Conservation (phyloP, 1,140 invertebrate species). For the Teleopsis dalmanni region DNA sequence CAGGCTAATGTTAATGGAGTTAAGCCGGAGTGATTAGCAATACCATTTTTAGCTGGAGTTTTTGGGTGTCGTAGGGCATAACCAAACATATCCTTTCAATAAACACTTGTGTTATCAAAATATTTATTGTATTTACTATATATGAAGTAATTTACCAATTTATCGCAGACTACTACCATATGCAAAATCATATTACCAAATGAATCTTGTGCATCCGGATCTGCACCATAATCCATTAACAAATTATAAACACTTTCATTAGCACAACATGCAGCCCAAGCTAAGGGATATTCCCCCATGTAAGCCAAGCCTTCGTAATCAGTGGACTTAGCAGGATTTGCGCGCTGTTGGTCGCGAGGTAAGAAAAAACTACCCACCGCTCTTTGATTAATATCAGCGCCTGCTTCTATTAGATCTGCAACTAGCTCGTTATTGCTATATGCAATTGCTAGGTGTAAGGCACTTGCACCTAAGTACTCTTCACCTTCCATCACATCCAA, state of each 20-base stretch:
- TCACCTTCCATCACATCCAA: constrained; percentile 94
- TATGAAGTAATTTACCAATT: constrained; percentile 60
- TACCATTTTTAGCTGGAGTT: constrained; percentile 82
- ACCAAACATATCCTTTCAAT: constrained; percentile 88
- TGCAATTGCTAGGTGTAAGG: constrained; percentile 91
- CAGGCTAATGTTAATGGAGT: constrained; percentile 94
- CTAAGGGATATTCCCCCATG: constrained; percentile 89
- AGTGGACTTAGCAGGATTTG: constrained; percentile 64
- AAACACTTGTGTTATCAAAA: background rate
- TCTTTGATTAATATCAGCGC: constrained; percentile 83
- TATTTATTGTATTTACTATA: no score
- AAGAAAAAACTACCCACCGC: constrained; percentile 90
- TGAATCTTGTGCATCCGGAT: constrained; percentile 85
- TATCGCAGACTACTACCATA: constrained; percentile 96
- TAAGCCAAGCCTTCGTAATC: constrained; percentile 95
- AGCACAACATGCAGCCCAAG: constrained; percentile 94
- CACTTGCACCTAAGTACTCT: constrained; percentile 92
- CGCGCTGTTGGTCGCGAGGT: constrained; percentile 80
- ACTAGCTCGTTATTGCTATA: constrained; percentile 95
- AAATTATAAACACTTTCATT: constrained; percentile 98
- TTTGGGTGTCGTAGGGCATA: constrained; percentile 93
- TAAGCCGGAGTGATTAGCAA: constrained; percentile 79
- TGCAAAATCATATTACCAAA: constrained; percentile 96
- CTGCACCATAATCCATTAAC: constrained; percentile 79
- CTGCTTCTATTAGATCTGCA: constrained; percentile 81